phyloP scores from a whole-genome alignment of 2,797 vertebrate species.

The Erpetoichthys calabaricus region DNA sequence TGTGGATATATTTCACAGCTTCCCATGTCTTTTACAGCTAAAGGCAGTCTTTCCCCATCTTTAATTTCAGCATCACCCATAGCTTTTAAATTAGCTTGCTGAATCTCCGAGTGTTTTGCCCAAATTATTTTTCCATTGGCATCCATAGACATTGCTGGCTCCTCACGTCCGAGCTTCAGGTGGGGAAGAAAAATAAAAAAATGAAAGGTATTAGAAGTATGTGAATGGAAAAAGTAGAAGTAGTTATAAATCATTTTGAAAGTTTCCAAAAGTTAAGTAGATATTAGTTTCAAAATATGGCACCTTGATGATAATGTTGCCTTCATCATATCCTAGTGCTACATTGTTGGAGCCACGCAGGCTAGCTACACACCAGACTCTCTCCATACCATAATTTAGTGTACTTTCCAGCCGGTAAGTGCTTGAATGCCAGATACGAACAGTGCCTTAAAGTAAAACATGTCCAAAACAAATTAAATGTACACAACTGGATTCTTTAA shows the following conservation, averaged over 20 bases:
- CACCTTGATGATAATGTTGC: conserved; percentile 98
- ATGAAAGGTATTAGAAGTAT: conserved; percentile 5
- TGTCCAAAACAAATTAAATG: neutral
- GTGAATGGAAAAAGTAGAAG: neutral
- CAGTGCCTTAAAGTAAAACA: conserved; percentile 57
- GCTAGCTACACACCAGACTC: conserved; percentile 92
- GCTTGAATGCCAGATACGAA: conserved; percentile 95
- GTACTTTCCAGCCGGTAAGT: conserved; percentile 93
- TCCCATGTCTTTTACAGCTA: conserved; percentile 97
- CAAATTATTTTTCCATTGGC: conserved; percentile 94
- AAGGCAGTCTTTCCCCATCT: conserved; percentile 82
- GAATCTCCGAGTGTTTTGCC: conserved; percentile 93
- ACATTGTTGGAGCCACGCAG: conserved; percentile 91
- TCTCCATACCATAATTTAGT: conserved; percentile 92
- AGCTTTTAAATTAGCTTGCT: conserved; percentile 93
- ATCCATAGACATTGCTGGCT: conserved; percentile 98
- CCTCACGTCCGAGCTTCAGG: conserved; percentile 81
- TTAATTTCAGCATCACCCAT: conserved; percentile 96
- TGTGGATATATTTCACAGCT: conserved; percentile 98
- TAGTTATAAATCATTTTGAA: too few species aligned
- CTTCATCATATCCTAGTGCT: conserved; percentile 88
- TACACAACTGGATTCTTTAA: neutral
- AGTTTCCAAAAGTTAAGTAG: too few species aligned
- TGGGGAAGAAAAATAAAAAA: conserved; percentile 7
- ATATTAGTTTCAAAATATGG: neutral